A percentile compares a stretch with the other conserved stretches of the same genome.
Evolutionary conservation across 2,797 vertebrate species (phyloP).

Genomic region (Mormyrus proboscirostris): DNA sequence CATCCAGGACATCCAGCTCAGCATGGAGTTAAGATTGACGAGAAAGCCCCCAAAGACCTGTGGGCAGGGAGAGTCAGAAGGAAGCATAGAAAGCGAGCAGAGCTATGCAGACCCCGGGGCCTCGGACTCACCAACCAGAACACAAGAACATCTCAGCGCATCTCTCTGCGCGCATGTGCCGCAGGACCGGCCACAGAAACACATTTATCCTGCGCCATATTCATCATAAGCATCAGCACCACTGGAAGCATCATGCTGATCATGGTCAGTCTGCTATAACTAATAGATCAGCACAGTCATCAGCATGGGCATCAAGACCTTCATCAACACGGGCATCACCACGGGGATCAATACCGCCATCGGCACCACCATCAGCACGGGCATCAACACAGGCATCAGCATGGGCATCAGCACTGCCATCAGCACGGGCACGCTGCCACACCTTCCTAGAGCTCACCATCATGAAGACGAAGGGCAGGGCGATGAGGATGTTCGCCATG

Average conservation of each 20-base stretch:
- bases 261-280: background rate
- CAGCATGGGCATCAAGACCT: background rate
- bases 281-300: background rate
- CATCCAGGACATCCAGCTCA: constrained; percentile 71
- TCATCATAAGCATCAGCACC: background rate
- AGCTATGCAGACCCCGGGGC: background rate
- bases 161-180: background rate
- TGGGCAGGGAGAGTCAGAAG: background rate
- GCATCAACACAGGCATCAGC: background rate
- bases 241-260: background rate
- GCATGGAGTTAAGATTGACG: constrained; percentile 69
- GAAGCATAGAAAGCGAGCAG: background rate
- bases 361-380: too few species aligned
- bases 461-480: constrained; percentile 72
- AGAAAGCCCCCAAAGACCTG: constrained; percentile 72
- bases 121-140: background rate
- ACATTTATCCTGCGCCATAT: background rate
- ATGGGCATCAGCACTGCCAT: too few species aligned
- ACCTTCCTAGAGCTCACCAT: constrained; percentile 56
- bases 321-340: background rate
- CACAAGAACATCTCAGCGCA: background rate
- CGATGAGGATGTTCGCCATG: constrained; percentile 66
- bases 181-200: background rate
- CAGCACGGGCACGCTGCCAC: background rate
- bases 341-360: too few species aligned